These are phyloP conservation scores for Leptopilina clavipes DNA, from an alignment of 1,140 invertebrate genomes.

Conservation along the genomic window DNA sequence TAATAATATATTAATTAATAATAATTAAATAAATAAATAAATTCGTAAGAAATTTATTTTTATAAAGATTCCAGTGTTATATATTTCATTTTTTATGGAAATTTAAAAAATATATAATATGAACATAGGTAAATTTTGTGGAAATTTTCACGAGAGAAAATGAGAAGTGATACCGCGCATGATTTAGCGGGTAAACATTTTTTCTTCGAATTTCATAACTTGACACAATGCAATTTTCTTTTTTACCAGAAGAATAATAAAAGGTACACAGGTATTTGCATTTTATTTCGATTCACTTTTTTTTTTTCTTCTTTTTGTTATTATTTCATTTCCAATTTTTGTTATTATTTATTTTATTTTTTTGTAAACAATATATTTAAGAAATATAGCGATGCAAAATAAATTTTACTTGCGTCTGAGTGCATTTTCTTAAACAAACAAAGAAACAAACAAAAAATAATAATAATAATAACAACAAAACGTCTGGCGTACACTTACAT, in stretches of 20 bases:
- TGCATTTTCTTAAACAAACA: no score
- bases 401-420: background rate
- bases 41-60: no score
- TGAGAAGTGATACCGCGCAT: slow-evolving; percentile 5
- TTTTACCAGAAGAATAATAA: background rate
- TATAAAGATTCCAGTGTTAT: no score
- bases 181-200: background rate
- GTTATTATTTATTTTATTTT: background rate
- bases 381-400: no score
- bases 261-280: background rate
- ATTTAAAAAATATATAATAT: background rate
- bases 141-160: background rate
- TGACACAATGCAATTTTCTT: background rate
- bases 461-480: no score
- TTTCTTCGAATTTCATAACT: background rate
- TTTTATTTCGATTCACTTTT: slow-evolving; percentile 23
- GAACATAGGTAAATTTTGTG: background rate
- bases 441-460: no score
- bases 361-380: background rate
- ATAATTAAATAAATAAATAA: no score
- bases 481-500: slow-evolving; percentile 13
- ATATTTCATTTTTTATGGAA: no score
- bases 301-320: background rate
- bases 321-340: background rate
- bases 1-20: no score